A percentile compares a stretch with the other conserved stretches of the same genome.
phyloP scores from a whole-genome alignment of 2,888 invertebrate genomes.

The Eubasilissa splendida region DNA sequence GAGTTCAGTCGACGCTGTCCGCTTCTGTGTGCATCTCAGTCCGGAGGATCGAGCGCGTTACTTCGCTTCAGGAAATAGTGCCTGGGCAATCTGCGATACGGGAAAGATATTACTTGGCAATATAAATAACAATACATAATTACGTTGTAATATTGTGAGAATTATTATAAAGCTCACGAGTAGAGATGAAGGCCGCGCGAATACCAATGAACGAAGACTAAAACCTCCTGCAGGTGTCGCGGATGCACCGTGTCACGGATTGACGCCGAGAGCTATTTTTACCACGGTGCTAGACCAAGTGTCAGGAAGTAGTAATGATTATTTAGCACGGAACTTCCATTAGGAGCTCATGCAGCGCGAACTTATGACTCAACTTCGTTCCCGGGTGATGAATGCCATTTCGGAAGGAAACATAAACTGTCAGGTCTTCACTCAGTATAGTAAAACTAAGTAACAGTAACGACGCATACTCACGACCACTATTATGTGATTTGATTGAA shows the following conservation, averaged over 20 bases:
- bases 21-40: too few species aligned
- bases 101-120: too few species aligned
- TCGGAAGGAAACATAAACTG: conserved; percentile 8
- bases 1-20: too few species aligned
- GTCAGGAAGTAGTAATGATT: conserved; percentile 42
- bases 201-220: neutral
- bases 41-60: too few species aligned
- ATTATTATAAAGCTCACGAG: conserved; percentile 22
- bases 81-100: too few species aligned
- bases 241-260: conserved; percentile 7
- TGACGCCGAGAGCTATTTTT: conserved; percentile 25
- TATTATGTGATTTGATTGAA: too few species aligned
- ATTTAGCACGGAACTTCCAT: conserved; percentile 43
- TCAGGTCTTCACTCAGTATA: too few species aligned
- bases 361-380: conserved; percentile 30
- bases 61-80: too few species aligned
- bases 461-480: too few species aligned
- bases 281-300: conserved; percentile 9
- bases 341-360: conserved; percentile 20
- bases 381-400: conserved; percentile 5
- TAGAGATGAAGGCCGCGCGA: neutral
- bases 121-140: too few species aligned
- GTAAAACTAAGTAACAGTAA: too few species aligned
- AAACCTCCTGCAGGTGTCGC: conserved; percentile 21
- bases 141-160: too few species aligned